Evolutionary conservation across 1,140 invertebrate genomes (phyloP), one percentile per base, ranked within the genome.

Genomic region (Neelides sp.): DNA sequence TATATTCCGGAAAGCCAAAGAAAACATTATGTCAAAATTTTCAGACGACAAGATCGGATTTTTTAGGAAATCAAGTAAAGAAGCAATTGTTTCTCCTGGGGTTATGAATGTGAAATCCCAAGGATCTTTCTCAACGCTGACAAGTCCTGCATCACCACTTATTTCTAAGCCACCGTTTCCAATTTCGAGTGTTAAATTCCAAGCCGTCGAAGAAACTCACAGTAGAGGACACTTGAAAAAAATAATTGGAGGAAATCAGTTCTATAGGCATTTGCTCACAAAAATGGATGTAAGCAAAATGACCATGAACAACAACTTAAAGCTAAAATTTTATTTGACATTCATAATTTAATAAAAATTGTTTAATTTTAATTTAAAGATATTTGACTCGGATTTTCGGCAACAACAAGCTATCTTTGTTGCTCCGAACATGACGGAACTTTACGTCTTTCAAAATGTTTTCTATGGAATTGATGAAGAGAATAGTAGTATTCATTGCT

Each of bases 341-440:
- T 7, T 23, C 20, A 24, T 22, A 4, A 48, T 17, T 39, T n/a
- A 35, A 39, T 20, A 35, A 7, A 47, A 43, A 34, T 43, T 43
- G 1, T 36, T 37, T 13, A 26, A n/a, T 27, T 51, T 27, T 26
- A 10, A 4, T 3, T 37, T 15, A 27, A 27, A 61, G 59, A 28
- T 61, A 20, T 61, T 61, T 50, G 59, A 61, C 19, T 32, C 28
- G 8, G 59, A 61, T 30, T 61, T 61, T 36, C 52, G 59, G 13
- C 59, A 61, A 52, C 49, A 39, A 17, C 42, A 52, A 12, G 34
- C 59, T 12, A 44, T 57, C 23, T 55, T 35, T 47, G 42, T 57
- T 34, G 49, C 59, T n/a, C 39, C 34, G 12, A 35, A 52, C 41
- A 51, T 61, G n/a, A 51, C 5, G 10, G 55, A 41, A 19, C 22